Evolutionary conservation across 2,797 vertebrate species (phyloP), one percentile per base, ranked within the genome.

Genomic region (Lagorchestes hirsutus): DNA sequence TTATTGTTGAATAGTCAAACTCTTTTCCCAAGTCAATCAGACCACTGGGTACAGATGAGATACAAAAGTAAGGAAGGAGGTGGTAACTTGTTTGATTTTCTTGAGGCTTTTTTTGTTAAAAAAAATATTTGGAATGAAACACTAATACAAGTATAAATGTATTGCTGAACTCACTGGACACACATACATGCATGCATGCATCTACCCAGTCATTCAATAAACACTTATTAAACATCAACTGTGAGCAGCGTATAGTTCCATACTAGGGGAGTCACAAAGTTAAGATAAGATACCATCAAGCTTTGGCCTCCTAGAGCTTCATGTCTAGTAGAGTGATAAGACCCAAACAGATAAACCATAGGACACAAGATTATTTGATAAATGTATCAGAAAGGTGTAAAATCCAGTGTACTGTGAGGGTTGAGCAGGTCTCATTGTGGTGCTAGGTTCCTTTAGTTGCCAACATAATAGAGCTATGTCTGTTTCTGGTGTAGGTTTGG

Each of bases 351-450:
- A 46, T 46, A 87, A 40, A 87, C 74, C 24, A 27, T 27, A 28
- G 40, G 22, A 87, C 40, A 87, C 24, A 27, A 46, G 40, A 87
- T 87, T 27, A 87, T 22, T 46, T 87, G 40, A 87, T 87, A 87
- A 87, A 34, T 87, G 40, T 50, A 87, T 87, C 50, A 87, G 74
- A 82, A 8, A 82, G 74, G 40, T 87, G 74, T 87, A 87, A 87
- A 87, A 24, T 9, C 40, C 74, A 87, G 31, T 24, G 8, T 18
- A 46, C 67, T 24, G 10, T 27, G 74, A 87, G 74, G 40, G 3
- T 27, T 87, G 22, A 97, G 96, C 91, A 95, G 92, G 90, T 92
- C 93, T 95, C 91, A 62, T 57, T 93, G 40, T 93, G 54, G 92
- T 55, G 90, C 90, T 91, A 55, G 29, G 93, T 94, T 96, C 95